Evolutionary conservation across 2,797 vertebrate species (phyloP), one percentile per base, ranked within the genome.

Genomic region (Pipistrellus nathusii): DNA sequence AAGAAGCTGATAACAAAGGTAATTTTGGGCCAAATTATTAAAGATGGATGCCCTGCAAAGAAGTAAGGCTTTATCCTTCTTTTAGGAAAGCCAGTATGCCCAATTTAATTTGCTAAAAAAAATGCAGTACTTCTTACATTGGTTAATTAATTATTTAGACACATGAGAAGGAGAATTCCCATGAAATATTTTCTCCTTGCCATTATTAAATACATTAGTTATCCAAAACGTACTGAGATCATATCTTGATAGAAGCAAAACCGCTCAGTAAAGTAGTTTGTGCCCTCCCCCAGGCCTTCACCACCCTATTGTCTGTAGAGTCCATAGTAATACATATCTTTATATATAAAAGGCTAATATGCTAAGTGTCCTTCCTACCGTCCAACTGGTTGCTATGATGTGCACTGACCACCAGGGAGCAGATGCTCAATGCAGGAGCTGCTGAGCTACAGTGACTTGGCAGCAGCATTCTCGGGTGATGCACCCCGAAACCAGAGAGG

Each of bases 81-180:
- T 35, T 90, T 90, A 44, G 41, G 69, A 83, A 94, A 90, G 55
- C 8, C n/a, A 88, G 5, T 23, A 6, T 76, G 25, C 48, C 48
- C 41, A 27, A 44, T 86, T 92, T 88, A 69, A 78, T 32, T 66
- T 25, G 8, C n/a, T 89, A 17, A 76, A 8, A 88, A 78, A 44
- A 73, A 8, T 17, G 41, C 20, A 69, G 23, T 64, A 27, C 53
- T 94, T 89, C 38, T 73, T 85, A 69, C 14, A 18, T 84, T 66
- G 46, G 51, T 81, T 85, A 78, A 32, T 89, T 81, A 85, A 88
- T 88, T 90, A 59, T 92, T 85, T 85, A 85, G 55, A 51, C 7
- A 41, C 14, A 10, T 41, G 35, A 92, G 41, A 57, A 83, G 51
- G 35, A 75, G 69, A 23, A 51, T 78, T 85, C 17, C 46, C 23